Percentiles rank a stretch among this genome's conserved stretches.
Conservation (phyloP, 2,113 vertebrate species). For the Chauna torquata region DNA sequence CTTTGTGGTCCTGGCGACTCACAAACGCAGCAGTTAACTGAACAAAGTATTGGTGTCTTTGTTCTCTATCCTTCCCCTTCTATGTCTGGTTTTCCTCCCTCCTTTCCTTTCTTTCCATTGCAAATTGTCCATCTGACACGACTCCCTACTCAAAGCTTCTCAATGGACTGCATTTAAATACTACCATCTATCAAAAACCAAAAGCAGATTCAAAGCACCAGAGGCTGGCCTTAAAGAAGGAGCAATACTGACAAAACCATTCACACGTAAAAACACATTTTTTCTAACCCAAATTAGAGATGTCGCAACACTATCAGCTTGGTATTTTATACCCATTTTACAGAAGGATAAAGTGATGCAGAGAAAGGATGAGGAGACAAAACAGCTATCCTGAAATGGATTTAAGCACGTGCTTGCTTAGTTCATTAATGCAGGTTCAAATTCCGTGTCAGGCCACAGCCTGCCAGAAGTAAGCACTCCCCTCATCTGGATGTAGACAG, state of each 20-base stretch:
- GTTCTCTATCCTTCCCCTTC: not conserved
- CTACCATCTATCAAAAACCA: not conserved
- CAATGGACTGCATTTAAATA: not conserved
- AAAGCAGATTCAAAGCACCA: not conserved
- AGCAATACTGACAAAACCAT: not conserved
- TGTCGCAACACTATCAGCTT: not conserved
- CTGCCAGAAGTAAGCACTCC: not conserved
- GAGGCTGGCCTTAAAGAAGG: not conserved
- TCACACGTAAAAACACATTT: not conserved
- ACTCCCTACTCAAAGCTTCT: not conserved
- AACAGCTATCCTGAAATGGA: not conserved
- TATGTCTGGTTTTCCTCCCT: not conserved
- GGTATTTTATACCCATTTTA: not conserved
- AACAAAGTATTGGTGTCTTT: not conserved
- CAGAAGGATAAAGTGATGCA: not conserved
- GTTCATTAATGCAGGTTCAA: slow-evolving; percentile 14
- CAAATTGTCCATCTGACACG: not conserved
- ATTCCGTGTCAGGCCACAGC: not conserved
- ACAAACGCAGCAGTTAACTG: not conserved
- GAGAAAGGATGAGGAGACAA: not conserved
- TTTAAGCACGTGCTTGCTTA: not conserved
- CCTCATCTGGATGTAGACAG: not conserved
- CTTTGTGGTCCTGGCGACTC: not conserved
- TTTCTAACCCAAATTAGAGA: not conserved
- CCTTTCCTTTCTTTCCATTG: not conserved